Conservation (phyloP, 2,888 invertebrate species). For the Scrobipalpa atriplicella region DNA sequence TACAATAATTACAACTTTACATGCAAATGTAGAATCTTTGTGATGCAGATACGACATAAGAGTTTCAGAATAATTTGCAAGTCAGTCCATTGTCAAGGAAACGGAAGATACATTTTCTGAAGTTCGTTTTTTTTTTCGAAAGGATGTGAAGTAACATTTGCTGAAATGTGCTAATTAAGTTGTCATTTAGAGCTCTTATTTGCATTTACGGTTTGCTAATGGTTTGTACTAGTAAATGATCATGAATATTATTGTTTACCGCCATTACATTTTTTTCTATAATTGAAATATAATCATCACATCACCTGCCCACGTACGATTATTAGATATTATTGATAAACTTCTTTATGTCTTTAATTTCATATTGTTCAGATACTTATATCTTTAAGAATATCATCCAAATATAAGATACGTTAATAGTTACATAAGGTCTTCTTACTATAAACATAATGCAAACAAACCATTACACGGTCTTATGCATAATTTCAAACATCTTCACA, state of each 20-base stretch:
- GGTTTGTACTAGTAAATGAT: no score
- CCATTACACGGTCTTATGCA: constrained; percentile 6
- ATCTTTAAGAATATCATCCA: no score
- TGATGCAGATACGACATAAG: constrained; percentile 26
- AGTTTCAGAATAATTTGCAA: constrained; percentile 31
- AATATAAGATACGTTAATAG: background rate
- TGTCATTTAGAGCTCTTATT: background rate
- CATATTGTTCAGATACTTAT: no score
- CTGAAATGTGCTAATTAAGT: background rate
- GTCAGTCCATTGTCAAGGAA: constrained; percentile 25
- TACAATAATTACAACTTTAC: constrained; percentile 1
- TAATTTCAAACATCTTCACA: constrained; percentile 10
- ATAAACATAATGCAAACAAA: background rate
- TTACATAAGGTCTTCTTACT: background rate
- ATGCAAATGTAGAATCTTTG: constrained; percentile 23
- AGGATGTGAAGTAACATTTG: background rate
- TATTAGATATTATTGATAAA: no score
- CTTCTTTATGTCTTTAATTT: no score
- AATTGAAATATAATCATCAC: no score
- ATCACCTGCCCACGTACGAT: no score
- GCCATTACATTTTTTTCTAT: no score
- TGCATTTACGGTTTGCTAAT: background rate
- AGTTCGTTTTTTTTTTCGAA: background rate
- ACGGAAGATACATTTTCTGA: constrained; percentile 33
- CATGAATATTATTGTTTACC: no score